Conservation (phyloP, 2,797 vertebrate species). For the Chiloscyllium punctatum region DNA sequence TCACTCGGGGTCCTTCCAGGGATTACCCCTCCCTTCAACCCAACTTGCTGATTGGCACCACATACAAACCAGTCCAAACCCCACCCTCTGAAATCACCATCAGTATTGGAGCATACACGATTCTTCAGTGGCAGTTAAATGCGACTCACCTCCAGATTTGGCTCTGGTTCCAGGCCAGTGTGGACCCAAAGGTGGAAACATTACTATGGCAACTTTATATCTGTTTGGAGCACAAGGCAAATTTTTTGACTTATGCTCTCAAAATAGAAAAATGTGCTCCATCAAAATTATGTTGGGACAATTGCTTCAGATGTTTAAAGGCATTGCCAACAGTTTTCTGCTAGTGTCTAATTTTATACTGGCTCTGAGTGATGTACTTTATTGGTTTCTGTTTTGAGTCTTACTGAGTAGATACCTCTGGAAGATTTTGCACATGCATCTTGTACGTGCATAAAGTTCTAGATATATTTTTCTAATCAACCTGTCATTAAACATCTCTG, state of each 20-base stretch:
- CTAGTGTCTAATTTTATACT: not conserved
- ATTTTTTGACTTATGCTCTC: not conserved
- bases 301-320: conserved; percentile 3
- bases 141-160: not conserved
- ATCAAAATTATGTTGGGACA: not conserved
- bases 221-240: not conserved
- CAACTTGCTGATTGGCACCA: not conserved
- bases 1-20: not conserved
- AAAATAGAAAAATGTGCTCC: not conserved
- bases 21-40: too few relatives aligned
- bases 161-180: not conserved
- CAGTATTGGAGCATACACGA: too few relatives aligned
- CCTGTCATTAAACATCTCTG: too few relatives aligned
- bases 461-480: too few relatives aligned
- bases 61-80: not conserved
- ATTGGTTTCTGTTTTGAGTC: not conserved
- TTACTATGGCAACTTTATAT: not conserved
- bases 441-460: too few relatives aligned
- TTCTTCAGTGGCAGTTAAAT: not conserved
- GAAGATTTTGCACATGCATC: too few relatives aligned
- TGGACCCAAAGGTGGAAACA: not conserved
- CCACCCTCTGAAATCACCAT: not conserved
- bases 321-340: not conserved
- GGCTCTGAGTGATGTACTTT: not conserved
- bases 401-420: too few relatives aligned